Percentiles rank a stretch among this genome's conserved stretches.
These are phyloP conservation scores for Terebella lapidaria DNA, from an alignment of 2,888 invertebrate species.

Conservation along the genomic window DNA sequence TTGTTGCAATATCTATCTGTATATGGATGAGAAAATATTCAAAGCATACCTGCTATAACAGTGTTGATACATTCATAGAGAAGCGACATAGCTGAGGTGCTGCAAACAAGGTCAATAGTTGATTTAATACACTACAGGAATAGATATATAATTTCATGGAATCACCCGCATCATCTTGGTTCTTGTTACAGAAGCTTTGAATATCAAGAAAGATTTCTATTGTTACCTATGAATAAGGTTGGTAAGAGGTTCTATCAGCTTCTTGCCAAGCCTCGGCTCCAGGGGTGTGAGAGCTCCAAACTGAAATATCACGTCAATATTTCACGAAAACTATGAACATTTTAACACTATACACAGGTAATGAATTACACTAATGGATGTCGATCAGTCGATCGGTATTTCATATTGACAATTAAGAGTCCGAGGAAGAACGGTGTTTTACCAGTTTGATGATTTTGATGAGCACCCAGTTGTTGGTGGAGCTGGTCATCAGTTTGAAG, in stretches of 20 bases:
- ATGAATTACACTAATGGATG: not conserved
- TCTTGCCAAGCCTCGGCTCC: slow-evolving; percentile 99
- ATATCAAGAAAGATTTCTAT: too few relatives aligned
- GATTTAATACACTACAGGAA: too few relatives aligned
- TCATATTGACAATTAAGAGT: not conserved
- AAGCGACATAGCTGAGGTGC: slow-evolving; percentile 99
- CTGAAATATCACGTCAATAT: slow-evolving; percentile 61
- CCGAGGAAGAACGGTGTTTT: too few relatives aligned
- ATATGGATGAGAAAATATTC: not conserved
- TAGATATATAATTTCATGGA: too few relatives aligned
- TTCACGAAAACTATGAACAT: not conserved
- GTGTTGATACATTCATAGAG: slow-evolving; percentile 99
- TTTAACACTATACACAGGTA: not conserved
- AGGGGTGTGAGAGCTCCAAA: slow-evolving; percentile 99
- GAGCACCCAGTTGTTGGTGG: slow-evolving; percentile 99
- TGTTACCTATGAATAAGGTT: slow-evolving; percentile 98
- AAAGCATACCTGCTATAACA: slow-evolving; percentile 76
- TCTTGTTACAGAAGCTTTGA: too few relatives aligned
- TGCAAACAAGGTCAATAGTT: too few relatives aligned
- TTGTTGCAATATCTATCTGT: not conserved
- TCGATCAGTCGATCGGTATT: slow-evolving; percentile 31
- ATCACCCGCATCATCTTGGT: too few relatives aligned
- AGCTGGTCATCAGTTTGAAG: slow-evolving; percentile 99
- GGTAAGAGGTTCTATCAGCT: slow-evolving; percentile 99
- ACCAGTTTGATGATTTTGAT: slow-evolving; percentile 99